Evolutionary conservation across 2,113 vertebrate species (phyloP).

Genomic region (Microtus pennsylvanicus): DNA sequence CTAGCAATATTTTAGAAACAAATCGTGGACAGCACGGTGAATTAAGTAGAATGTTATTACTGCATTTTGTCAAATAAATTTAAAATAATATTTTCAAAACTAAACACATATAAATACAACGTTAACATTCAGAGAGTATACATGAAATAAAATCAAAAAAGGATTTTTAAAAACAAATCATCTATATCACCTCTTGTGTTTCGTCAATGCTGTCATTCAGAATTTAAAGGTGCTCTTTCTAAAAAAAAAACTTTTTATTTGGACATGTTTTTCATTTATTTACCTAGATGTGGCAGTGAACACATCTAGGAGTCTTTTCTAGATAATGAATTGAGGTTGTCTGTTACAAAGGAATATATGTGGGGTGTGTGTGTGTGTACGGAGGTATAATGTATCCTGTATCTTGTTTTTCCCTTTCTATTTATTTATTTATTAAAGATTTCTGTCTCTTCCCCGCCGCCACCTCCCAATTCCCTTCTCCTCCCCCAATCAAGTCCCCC

Average conservation of each 20-base stretch:
- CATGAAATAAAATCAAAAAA: neutral
- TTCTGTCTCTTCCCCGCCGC: too few species aligned
- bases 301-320: neutral
- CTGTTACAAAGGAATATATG: neutral
- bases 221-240: neutral
- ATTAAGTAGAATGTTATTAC: neutral
- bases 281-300: neutral
- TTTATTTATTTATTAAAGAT: too few species aligned
- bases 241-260: neutral
- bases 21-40: neutral
- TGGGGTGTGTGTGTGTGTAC: neutral
- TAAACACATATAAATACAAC: neutral
- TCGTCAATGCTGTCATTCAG: neutral
- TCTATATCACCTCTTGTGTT: neutral
- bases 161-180: neutral
- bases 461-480: too few species aligned
- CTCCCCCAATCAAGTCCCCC: too few species aligned
- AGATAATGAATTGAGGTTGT: neutral
- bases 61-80: neutral
- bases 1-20: neutral
- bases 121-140: neutral
- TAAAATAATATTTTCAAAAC: slow-evolving; percentile 2
- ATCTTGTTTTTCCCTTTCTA: neutral
- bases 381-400: too few species aligned
- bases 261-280: neutral